Evolutionary conservation across 2,888 invertebrate genomes (phyloP), one percentile per base, ranked within the genome.

Genomic region (Melanargia galathea): DNA sequence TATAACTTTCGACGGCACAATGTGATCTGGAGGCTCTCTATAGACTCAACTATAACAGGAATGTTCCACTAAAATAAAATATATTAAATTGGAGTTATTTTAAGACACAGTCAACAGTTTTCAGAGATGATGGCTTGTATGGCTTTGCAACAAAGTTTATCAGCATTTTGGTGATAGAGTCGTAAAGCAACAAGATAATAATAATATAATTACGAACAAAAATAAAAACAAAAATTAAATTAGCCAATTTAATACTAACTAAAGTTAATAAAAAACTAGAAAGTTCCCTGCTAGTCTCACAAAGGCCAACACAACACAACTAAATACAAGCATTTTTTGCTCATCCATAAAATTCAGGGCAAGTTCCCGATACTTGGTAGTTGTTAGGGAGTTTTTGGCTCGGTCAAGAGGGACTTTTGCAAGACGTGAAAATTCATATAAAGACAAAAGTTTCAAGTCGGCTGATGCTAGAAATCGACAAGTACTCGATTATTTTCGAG

Each of bases 361-460:
- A 68, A 68, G 61, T 63, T 63, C 51, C n/a, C 68, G 62, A 68
- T 68, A 66, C 66, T 68, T 66, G 60, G 60, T 60, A 66, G 64
- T 70, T 65, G 65, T 70, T 68, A 58, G 51, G 62, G 64, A 70
- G 63, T 70, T 70, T 55, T 66, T 68, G 70, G 68, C 65, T 64
- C 64, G 68, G 70, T 68, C 65, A 68, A 66, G 68, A 61, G 66
- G 65, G 66, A 68, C 59, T 70, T 70, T 67, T 52, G 60, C 58
- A 65, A 66, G 64, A 69, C 65, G 63, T 63, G 63, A 64, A 63
- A 65, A 69, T 66, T 70, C 69, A 68, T 68, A 68, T 64, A 68
- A 68, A 70, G 69, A 66, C 66, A 68, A 70, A 66, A 68, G 64
- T 68, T 68, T 65, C 49, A 45, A 55, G 60, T 65, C 60, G 65